These are phyloP conservation scores for Cebus imitator DNA, from an alignment of 2,113 vertebrate species.

Conservation along the genomic window DNA sequence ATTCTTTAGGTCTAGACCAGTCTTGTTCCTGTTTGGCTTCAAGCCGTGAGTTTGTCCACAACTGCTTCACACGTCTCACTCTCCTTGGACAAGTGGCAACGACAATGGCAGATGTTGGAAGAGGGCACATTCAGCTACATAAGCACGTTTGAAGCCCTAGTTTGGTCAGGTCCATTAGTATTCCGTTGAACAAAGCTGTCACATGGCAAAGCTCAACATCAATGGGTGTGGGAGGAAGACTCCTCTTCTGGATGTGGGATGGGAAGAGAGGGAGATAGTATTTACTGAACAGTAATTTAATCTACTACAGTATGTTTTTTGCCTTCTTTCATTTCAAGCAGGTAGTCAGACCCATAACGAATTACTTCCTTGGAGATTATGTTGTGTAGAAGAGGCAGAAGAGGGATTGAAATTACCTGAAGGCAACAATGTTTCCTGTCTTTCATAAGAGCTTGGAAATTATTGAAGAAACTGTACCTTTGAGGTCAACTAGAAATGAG, in stretches of 20 bases:
- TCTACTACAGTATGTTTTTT: not conserved
- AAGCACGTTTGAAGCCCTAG: not conserved
- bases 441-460: not conserved
- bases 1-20: not conserved
- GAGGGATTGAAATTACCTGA: not conserved
- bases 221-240: not conserved
- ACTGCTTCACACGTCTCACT: not conserved
- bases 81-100: not conserved
- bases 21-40: not conserved
- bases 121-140: not conserved
- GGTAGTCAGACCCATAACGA: not conserved
- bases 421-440: not conserved
- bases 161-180: not conserved
- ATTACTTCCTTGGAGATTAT: not conserved
- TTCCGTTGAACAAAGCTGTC: not conserved
- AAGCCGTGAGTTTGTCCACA: not conserved
- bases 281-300: not conserved
- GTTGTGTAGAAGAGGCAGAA: not conserved
- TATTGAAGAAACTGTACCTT: not conserved
- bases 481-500: not conserved
- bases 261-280: not conserved
- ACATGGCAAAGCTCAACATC: not conserved
- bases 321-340: not conserved
- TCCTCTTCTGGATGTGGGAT: not conserved
- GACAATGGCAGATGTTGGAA: not conserved